Base-by-base conservation (phyloP, 2,113 vertebrate genomes). In the Pseudolaguvia tuberculata region DNA sequence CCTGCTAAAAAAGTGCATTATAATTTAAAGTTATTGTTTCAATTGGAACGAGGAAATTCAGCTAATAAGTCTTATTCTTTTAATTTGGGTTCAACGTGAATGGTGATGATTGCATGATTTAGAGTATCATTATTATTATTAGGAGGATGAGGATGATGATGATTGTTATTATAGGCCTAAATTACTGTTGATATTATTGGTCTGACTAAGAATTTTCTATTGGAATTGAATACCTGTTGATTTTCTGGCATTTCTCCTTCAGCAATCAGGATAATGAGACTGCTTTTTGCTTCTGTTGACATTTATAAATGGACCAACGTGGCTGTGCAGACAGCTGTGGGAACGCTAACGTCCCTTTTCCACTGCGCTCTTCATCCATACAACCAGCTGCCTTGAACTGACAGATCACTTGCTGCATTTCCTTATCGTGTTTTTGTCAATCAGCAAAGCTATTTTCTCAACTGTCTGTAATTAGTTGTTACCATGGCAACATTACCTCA, bases 391-490 rank as follows among this genome's bases (percentile, higher is more conserved):
- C 58, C 61, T 77, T 84, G 67, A 76, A 71, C 59, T 79, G 85
- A 87, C 83, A 80, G 70, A 73, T 59, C 50, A 56, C 65, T 67
- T 25, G 53, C 70, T 76, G 73, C 81, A 85, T 73, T 67, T 81
- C 81, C 78, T 77, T 73, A 82, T 84, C 48, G 71, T 56, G 71
- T 82, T 85, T 50, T 77, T 74, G 77, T 85, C 78, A 78, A 70
- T 77, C 11, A 48, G 77, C 56, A 63, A 63, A 78, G 76, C 70
- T 52, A 79, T 81, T 73, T 77, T 73, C 79, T 85, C 79, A 81
- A 74, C 74, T 83, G 42, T 52, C 77, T 47, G 80, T 88, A 91
- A 90, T 91, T 90, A 92, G 85, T 84, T 79, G 82, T 79, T 82
- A 73, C 83, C 81, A 80, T 86, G 84, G 85, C 72, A 82, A 84